phyloP scores from a whole-genome alignment of 2,888 invertebrate genomes.

The Sussaba pulchella region DNA sequence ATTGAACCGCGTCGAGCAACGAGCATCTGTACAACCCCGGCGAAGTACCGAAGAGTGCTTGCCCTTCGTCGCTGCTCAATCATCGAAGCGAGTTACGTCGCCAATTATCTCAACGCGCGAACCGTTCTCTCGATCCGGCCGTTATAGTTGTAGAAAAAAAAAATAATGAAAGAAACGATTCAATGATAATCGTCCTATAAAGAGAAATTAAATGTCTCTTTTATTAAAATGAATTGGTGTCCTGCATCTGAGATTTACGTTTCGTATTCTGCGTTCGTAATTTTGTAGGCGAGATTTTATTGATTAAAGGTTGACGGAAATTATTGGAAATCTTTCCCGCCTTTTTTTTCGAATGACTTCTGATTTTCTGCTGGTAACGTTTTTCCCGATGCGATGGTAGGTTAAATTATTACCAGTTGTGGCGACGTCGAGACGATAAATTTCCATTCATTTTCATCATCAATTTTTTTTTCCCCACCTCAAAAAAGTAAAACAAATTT shows the following conservation, averaged over 20 bases:
- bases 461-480: too few species aligned
- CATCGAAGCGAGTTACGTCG: constrained; percentile 52
- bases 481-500: too few species aligned
- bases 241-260: too few species aligned
- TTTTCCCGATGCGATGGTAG: too few species aligned
- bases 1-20: constrained; percentile 55
- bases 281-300: neutral
- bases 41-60: constrained; percentile 55
- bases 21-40: constrained; percentile 48
- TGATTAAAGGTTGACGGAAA: too few species aligned
- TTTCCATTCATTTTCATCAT: too few species aligned
- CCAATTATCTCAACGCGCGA: constrained; percentile 50
- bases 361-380: too few species aligned
- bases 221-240: constrained; percentile 3
- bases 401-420: too few species aligned
- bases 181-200: neutral
- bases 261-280: neutral
- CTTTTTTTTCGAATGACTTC: too few species aligned
- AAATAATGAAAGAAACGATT: neutral
- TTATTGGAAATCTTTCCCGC: too few species aligned
- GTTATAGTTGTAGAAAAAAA: neutral
- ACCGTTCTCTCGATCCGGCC: neutral
- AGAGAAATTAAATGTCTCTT: constrained; percentile 9
- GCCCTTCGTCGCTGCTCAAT: constrained; percentile 55
- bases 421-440: too few species aligned